Conservation (phyloP, 2,113 vertebrate genomes). For the Sander lucioperca region DNA sequence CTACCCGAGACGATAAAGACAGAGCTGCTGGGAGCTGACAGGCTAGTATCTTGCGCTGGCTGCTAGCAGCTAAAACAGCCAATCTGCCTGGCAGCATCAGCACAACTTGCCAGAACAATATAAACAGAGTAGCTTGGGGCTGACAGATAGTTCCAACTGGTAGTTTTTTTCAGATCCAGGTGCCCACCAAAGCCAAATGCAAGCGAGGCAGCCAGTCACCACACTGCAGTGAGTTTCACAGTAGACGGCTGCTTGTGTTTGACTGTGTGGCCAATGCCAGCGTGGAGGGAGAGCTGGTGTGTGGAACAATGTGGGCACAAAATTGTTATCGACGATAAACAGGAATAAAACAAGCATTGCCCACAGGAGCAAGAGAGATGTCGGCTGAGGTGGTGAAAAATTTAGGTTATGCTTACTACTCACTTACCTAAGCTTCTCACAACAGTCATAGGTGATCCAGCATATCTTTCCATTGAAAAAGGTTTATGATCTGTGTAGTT, state of each 20-base stretch:
- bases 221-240: constrained; percentile 35
- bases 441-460: background rate
- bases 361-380: constrained; percentile 7
- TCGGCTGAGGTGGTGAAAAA: background rate
- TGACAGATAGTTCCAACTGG: constrained; percentile 68
- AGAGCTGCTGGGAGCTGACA: constrained; percentile 55
- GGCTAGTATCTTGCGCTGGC: constrained; percentile 47
- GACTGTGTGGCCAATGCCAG: constrained; percentile 26
- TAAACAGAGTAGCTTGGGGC: constrained; percentile 57
- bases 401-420: background rate
- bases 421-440: background rate
- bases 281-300: constrained; percentile 4
- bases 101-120: constrained; percentile 50
- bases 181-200: constrained; percentile 53
- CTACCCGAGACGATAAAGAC: constrained; percentile 49
- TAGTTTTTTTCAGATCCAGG: constrained; percentile 55
- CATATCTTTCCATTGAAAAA: background rate
- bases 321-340: constrained; percentile 42
- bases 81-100: constrained; percentile 58
- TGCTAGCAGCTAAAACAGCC: constrained; percentile 41
- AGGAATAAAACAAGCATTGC: background rate
- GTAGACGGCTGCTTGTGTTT: constrained; percentile 36
- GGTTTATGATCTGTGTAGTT: background rate
- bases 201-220: constrained; percentile 41
- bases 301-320: constrained; percentile 42